Conservation (phyloP, 2,113 vertebrate species). For the Cynoglossus semilaevis region DNA sequence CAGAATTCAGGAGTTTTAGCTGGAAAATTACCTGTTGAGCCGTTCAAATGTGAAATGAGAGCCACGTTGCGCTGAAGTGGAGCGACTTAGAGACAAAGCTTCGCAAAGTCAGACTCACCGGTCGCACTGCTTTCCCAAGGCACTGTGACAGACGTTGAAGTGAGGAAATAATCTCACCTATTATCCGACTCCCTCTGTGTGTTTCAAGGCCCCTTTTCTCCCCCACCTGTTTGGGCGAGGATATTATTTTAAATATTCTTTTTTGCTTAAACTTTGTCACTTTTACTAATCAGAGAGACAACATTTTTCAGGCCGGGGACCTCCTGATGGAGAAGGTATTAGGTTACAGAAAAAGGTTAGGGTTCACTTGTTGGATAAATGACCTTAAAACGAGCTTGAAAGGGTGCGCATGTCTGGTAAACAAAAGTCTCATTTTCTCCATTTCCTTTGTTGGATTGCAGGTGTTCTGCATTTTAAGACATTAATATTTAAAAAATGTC, state of each 20-base stretch:
- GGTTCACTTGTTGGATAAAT: no score
- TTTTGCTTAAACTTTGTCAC: no score
- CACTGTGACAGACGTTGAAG: constrained; percentile 33
- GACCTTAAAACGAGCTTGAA: no score
- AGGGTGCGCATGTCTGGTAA: no score
- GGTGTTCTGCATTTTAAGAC: no score
- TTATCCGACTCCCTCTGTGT: constrained; percentile 33
- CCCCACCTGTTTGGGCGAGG: background rate
- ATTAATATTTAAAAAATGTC: no score
- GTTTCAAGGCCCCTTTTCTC: constrained; percentile 27
- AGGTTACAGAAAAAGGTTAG: no score
- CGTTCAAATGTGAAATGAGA: constrained; percentile 70
- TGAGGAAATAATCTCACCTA: constrained; percentile 47
- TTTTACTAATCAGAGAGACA: no score
- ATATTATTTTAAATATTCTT: constrained; percentile 40
- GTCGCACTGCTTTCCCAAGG: constrained; percentile 61
- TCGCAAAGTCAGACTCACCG: constrained; percentile 59
- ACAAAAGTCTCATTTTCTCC: no score
- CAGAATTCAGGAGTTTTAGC: constrained; percentile 68
- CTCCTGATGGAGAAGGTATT: no score
- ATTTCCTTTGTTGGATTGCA: no score
- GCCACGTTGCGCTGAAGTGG: constrained; percentile 49
- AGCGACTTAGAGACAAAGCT: constrained; percentile 29
- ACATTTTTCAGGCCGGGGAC: no score
- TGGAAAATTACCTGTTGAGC: constrained; percentile 76